phyloP scores from a whole-genome alignment of 2,113 vertebrate species.

The Cettia cetti region DNA sequence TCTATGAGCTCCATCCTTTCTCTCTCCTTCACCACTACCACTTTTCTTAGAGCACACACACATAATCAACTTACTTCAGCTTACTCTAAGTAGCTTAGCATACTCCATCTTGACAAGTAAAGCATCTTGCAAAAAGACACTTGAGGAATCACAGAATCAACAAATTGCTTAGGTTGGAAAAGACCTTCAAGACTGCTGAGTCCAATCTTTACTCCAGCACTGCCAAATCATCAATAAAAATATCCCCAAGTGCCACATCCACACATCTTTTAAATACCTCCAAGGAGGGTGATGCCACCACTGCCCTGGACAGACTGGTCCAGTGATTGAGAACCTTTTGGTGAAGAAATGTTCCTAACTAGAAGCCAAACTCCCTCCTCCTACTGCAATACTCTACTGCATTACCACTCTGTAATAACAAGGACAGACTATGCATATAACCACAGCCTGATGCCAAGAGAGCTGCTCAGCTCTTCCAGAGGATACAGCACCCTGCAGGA shows the following conservation, averaged over 20 bases:
- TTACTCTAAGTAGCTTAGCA: conserved; percentile 38
- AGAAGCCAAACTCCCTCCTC: neutral
- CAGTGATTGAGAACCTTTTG: neutral
- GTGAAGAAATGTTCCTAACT: neutral
- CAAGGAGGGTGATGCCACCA: neutral
- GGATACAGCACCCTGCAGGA: neutral
- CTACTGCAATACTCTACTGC: neutral
- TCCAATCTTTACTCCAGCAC: neutral
- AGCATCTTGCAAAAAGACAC: neutral
- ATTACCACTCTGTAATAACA: neutral
- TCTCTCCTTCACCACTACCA: neutral
- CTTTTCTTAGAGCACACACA: neutral
- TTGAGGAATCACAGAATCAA: neutral
- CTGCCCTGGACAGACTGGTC: neutral
- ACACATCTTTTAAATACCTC: neutral
- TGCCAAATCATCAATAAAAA: neutral
- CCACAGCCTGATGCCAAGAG: neutral
- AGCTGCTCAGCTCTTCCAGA: neutral
- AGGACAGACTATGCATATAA: rapidly evolving
- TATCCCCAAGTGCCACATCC: neutral
- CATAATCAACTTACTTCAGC: conserved; percentile 31
- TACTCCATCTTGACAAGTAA: neutral
- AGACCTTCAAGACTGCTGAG: neutral
- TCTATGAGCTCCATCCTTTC: neutral
- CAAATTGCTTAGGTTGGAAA: neutral